Evolutionary conservation across 2,888 invertebrate species (phyloP).

Genomic region (Volucella inflata): DNA sequence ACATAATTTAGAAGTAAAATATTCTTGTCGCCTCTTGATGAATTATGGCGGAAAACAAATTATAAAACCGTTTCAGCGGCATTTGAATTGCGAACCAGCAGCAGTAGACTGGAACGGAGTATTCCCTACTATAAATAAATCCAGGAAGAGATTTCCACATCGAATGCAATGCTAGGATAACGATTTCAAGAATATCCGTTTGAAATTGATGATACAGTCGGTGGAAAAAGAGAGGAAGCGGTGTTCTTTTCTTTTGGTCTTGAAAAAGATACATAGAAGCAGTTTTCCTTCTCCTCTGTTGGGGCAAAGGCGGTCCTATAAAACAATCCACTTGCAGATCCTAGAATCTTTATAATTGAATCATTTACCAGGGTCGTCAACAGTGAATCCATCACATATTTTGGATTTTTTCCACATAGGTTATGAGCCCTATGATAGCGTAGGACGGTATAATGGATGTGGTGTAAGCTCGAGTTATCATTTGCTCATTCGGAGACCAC

Average conservation of each 20-base stretch:
- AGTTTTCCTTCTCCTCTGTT: too few relatives aligned
- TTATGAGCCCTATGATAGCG: too few relatives aligned
- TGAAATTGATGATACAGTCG: constrained; percentile 54
- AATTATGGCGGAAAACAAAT: constrained; percentile 76
- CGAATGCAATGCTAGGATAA: constrained; percentile 36
- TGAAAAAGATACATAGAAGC: too few relatives aligned
- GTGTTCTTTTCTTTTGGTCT: background rate
- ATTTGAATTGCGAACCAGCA: constrained; percentile 29
- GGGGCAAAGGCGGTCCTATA: too few relatives aligned
- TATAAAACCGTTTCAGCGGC: constrained; percentile 68
- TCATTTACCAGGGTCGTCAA: too few relatives aligned
- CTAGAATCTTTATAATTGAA: too few relatives aligned
- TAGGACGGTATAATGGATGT: too few relatives aligned
- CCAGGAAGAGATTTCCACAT: constrained; percentile 69
- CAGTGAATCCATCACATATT: too few relatives aligned
- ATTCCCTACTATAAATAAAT: constrained; percentile 63
- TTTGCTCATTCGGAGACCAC: too few relatives aligned
- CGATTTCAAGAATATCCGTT: constrained; percentile 30
- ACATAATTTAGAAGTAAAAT: constrained; percentile 72
- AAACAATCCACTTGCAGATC: too few relatives aligned
- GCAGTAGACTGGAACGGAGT: constrained; percentile 41
- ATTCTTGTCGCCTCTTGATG: constrained; percentile 76
- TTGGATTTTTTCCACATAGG: too few relatives aligned
- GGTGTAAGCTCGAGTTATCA: too few relatives aligned
- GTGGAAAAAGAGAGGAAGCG: background rate